These are phyloP conservation scores for Lagopus muta DNA, from an alignment of 2,113 vertebrate species.

Conservation along the genomic window DNA sequence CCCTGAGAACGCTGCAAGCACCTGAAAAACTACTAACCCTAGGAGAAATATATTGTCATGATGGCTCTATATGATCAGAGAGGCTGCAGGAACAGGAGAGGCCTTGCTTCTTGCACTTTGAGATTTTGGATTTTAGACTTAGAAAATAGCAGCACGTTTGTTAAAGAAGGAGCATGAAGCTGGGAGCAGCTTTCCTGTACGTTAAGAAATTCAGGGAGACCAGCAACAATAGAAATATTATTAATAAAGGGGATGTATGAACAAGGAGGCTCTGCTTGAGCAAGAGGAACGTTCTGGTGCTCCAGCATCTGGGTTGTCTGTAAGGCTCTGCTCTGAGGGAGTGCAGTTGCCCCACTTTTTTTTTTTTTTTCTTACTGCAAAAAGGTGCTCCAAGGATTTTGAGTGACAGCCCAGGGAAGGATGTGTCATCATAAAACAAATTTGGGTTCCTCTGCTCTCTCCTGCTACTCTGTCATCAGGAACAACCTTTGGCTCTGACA, in stretches of 20 bases:
- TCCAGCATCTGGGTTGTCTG: accelerated
- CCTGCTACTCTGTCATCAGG: background rate
- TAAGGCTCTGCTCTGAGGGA: background rate
- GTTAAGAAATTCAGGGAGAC: background rate
- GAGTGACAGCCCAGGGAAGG: background rate
- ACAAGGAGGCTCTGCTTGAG: background rate
- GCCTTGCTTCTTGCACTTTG: background rate
- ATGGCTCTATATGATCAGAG: background rate
- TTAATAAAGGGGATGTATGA: background rate
- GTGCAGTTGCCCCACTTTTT: background rate
- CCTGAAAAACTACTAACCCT: background rate
- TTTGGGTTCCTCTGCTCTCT: background rate
- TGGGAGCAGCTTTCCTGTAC: background rate
- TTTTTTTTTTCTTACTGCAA: background rate
- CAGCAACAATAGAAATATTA: background rate
- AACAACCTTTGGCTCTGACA: background rate
- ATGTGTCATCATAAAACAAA: background rate
- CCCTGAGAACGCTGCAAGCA: background rate
- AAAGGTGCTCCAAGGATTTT: background rate
- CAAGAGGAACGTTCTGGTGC: background rate
- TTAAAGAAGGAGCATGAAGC: background rate
- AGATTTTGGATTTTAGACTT: background rate
- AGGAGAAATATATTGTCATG: background rate
- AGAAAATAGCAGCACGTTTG: background rate
- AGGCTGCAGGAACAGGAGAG: background rate